phyloP scores from a whole-genome alignment of 1,140 invertebrate genomes.

The Nymphalis io region DNA sequence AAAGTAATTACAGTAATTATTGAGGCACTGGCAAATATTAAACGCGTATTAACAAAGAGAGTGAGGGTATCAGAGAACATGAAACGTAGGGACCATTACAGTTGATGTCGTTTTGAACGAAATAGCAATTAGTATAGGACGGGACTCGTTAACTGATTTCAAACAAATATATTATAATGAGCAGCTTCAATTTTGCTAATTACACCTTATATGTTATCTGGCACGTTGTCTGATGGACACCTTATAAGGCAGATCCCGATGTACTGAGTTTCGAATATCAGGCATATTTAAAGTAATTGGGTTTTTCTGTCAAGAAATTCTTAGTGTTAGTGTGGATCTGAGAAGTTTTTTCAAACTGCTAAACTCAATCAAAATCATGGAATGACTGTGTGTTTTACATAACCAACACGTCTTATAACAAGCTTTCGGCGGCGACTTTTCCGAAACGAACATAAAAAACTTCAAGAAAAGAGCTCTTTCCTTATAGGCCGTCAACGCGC shows the following conservation, averaged over 20 bases:
- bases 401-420: no score
- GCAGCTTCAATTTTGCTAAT: neutral
- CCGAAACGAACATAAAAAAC: no score
- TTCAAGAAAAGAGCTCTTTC: no score
- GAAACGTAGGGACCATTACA: neutral
- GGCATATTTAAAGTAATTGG: no score
- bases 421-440: no score
- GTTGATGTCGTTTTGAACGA: neutral
- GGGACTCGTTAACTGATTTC: neutral
- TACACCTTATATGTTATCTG: neutral
- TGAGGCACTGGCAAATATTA: neutral
- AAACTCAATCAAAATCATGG: no score
- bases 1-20: slow-evolving; percentile 1
- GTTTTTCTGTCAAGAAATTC: no score
- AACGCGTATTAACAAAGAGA: neutral
- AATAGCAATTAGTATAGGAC: slow-evolving; percentile 2
- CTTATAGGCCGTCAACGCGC: no score
- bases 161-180: neutral
- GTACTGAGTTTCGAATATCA: neutral
- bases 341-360: no score
- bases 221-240: neutral
- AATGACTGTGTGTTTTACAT: no score
- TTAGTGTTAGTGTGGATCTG: no score
- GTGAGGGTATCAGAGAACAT: neutral
- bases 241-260: neutral